phyloP scores from a whole-genome alignment of 2,797 vertebrate species.

The Antrozous pallidus region DNA sequence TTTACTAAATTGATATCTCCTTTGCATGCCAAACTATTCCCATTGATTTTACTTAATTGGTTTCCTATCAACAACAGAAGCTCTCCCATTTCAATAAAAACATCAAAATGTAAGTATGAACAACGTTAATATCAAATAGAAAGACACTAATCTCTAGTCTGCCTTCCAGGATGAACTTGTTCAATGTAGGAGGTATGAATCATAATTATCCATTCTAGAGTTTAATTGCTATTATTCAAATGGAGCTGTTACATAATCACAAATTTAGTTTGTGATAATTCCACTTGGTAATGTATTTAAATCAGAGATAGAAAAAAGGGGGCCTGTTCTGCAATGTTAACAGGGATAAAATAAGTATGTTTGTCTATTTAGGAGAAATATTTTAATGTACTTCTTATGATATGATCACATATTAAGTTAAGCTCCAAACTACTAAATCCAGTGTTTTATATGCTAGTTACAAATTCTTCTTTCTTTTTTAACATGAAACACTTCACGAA shows the following conservation, averaged over 20 bases:
- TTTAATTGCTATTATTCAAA: constrained; percentile 10
- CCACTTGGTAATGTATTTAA: neutral
- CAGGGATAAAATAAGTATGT: neutral
- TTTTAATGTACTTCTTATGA: neutral
- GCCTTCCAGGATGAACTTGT: neutral
- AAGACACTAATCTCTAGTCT: neutral
- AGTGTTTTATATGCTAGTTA: neutral
- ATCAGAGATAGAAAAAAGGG: neutral
- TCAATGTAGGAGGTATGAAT: neutral
- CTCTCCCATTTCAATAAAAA: constrained; percentile 15
- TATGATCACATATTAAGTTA: neutral
- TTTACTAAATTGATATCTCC: neutral
- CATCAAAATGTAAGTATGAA: neutral
- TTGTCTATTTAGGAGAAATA: neutral
- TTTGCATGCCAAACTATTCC: neutral
- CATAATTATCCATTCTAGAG: neutral
- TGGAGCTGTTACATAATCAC: neutral
- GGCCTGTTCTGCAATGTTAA: neutral
- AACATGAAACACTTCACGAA: too few species aligned
- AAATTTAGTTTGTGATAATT: neutral
- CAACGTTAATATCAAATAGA: neutral
- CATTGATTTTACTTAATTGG: constrained; percentile 2
- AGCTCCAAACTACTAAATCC: neutral
- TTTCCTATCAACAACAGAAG: neutral
- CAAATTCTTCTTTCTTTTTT: neutral